Conservation (phyloP, 2,113 vertebrate species). For the Lagenorhynchus albirostris region DNA sequence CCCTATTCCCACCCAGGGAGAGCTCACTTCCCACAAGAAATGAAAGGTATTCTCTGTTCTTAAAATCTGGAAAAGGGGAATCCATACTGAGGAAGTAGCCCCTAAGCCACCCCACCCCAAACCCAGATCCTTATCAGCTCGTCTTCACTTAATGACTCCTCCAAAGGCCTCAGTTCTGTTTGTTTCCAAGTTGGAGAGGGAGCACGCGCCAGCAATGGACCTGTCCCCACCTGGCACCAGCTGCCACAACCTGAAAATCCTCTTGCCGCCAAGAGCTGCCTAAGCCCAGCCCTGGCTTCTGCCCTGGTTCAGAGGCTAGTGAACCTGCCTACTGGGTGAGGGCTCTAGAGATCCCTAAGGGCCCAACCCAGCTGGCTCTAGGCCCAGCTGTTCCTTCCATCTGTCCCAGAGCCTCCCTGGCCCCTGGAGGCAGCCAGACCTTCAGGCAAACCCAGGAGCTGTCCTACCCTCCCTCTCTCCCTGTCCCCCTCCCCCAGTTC, state of each 20-base stretch:
- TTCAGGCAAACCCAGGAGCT: conserved; percentile 25
- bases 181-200: neutral
- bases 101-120: neutral
- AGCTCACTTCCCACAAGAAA: neutral
- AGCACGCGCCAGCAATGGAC: conserved; percentile 19
- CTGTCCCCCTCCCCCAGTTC: neutral
- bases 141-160: neutral
- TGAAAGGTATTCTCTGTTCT: conserved; percentile 16
- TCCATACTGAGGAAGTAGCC: neutral
- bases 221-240: conserved; percentile 43
- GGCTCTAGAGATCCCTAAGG: neutral
- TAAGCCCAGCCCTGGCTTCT: conserved; percentile 41
- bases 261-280: conserved; percentile 38
- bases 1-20: neutral
- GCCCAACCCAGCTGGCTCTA: neutral
- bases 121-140: neutral
- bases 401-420: conserved; percentile 29
- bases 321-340: conserved; percentile 27
- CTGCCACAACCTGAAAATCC: conserved; percentile 70
- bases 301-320: neutral
- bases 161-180: neutral
- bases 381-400: conserved; percentile 64
- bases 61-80: neutral
- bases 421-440: neutral
- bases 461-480: neutral